Evolutionary conservation across 2,888 invertebrate species (phyloP).

Genomic region (Lithophane socia): DNA sequence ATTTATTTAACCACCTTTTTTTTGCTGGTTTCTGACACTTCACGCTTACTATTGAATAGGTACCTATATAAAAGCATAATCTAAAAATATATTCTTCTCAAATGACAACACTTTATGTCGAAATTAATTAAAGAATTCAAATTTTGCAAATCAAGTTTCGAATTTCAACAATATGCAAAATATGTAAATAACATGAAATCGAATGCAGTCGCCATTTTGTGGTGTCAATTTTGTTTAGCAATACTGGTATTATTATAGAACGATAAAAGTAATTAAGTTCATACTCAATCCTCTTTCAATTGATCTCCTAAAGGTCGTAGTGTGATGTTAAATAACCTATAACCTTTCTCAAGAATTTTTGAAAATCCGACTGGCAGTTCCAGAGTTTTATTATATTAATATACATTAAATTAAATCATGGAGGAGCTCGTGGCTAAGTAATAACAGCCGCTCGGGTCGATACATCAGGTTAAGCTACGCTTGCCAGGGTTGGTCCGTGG

Average conservation of each 20-base stretch:
- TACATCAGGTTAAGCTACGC: too few species aligned
- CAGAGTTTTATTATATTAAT: neutral
- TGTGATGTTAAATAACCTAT: too few species aligned
- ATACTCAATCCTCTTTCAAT: neutral
- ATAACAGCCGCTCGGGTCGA: too few species aligned
- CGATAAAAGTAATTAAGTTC: neutral
- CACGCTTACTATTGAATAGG: constrained; percentile 2
- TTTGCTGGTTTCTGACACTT: neutral
- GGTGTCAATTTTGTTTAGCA: constrained; percentile 49
- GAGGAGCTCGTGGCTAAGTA: too few species aligned
- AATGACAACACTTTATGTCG: constrained; percentile 38
- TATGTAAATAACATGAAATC: constrained; percentile 61
- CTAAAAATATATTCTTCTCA: constrained; percentile 28
- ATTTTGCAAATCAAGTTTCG: constrained; percentile 60
- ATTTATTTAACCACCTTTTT: neutral
- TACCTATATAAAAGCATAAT: neutral
- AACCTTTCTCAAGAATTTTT: too few species aligned
- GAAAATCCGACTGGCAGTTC: neutral
- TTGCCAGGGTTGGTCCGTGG: too few species aligned
- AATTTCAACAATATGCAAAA: constrained; percentile 66
- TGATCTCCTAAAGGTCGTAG: neutral
- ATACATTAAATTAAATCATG: neutral
- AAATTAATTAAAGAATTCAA: constrained; percentile 57
- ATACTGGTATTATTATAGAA: constrained; percentile 31
- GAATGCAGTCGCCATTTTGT: constrained; percentile 53